Evolutionary conservation across 2,113 vertebrate genomes (phyloP).

Genomic region (Arizona elegans): DNA sequence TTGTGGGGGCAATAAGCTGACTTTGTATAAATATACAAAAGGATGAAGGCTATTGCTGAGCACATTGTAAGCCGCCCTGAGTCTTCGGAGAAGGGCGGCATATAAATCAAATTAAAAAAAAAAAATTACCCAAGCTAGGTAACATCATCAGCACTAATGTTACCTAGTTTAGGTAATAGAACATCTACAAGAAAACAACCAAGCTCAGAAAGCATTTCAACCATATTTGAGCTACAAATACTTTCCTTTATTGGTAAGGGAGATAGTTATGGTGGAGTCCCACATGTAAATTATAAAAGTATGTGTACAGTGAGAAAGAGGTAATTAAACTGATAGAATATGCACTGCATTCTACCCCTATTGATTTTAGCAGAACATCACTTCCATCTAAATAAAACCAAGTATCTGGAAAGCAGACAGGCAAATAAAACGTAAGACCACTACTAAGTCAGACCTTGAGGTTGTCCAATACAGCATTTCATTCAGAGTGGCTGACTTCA

Average conservation of each 20-base stretch:
- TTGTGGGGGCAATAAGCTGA: no score
- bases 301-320: not conserved
- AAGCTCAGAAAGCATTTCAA: not conserved
- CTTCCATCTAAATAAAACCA: not conserved
- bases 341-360: not conserved
- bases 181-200: not conserved
- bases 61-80: no score
- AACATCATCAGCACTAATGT: not conserved
- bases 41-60: no score
- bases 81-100: no score
- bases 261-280: not conserved
- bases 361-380: not conserved
- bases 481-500: not conserved
- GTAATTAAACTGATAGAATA: not conserved
- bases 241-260: not conserved
- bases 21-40: no score
- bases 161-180: not conserved
- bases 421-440: not conserved
- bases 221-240: not conserved
- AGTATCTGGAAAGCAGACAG: not conserved
- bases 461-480: not conserved
- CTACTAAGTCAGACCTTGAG: not conserved
- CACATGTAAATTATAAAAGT: not conserved
- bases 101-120: no score
- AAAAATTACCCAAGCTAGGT: not conserved